phyloP scores from a whole-genome alignment of 2,888 invertebrate species.

The Euproctis similis region DNA sequence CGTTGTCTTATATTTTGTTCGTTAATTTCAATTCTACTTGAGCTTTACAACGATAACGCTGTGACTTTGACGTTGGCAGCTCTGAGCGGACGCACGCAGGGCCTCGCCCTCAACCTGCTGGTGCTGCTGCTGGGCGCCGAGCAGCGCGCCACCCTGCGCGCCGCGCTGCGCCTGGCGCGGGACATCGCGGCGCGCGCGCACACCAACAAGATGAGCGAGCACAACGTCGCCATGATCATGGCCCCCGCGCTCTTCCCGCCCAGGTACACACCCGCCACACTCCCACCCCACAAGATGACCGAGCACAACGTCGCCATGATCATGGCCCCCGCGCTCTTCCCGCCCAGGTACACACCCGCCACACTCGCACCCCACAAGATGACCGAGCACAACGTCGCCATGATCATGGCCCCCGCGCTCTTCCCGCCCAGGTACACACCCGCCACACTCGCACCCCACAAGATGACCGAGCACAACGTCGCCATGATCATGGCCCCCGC shows the following conservation, averaged over 20 bases:
- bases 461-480: slow-evolving; percentile 89
- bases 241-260: slow-evolving; percentile 95
- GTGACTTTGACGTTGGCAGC: no score
- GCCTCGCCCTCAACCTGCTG: slow-evolving; percentile 83
- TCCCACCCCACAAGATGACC: no score
- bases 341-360: slow-evolving; percentile 84
- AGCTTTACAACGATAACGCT: no score
- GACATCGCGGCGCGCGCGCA: slow-evolving; percentile 81
- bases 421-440: no score
- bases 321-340: slow-evolving; percentile 84
- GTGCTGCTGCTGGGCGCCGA: slow-evolving; percentile 88
- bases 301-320: slow-evolving; percentile 90
- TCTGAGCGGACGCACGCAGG: slow-evolving; percentile 77
- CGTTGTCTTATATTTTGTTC: no score
- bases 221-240: slow-evolving; percentile 95
- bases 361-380: slow-evolving; percentile 84
- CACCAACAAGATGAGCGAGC: slow-evolving; percentile 91
- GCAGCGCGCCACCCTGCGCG: slow-evolving; percentile 88
- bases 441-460: no score
- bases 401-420: slow-evolving; percentile 97
- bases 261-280: no score
- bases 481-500: slow-evolving; percentile 87
- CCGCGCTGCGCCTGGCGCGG: slow-evolving; percentile 85
- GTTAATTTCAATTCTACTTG: no score
- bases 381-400: slow-evolving; percentile 93